Conservation (phyloP, 1,140 invertebrate genomes). For the Diabrotica undecimpunctata region DNA sequence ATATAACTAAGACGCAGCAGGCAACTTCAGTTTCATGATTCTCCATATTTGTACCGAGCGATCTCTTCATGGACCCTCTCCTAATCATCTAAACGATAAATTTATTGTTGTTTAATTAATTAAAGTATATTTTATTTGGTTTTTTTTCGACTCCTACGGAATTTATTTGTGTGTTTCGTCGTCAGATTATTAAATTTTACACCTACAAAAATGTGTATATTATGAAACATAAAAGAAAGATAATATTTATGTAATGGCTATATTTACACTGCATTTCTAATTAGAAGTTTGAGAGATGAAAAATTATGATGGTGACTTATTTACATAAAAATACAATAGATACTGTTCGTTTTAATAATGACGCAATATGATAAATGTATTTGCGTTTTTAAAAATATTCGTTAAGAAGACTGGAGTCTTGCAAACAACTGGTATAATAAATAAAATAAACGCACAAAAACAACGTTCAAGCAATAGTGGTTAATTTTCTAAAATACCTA, state of each 20-base stretch:
- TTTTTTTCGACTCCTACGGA: not conserved
- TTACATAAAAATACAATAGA: too few relatives aligned
- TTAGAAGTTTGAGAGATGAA: not conserved
- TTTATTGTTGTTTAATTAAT: conserved; percentile 3
- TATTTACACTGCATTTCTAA: conserved; percentile 4
- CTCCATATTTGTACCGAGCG: not conserved
- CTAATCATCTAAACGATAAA: not conserved
- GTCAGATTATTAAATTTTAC: not conserved
- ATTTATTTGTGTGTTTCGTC: not conserved
- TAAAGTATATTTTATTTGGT: not conserved
- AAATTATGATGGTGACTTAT: too few relatives aligned
- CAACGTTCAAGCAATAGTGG: too few relatives aligned
- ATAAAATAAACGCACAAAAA: too few relatives aligned
- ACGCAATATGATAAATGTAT: too few relatives aligned
- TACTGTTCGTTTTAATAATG: too few relatives aligned
- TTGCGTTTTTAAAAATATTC: too few relatives aligned
- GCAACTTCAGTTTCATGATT: not conserved
- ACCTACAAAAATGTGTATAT: conserved; percentile 1
- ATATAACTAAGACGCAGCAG: not conserved
- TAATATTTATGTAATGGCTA: conserved; percentile 2
- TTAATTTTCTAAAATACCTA: too few relatives aligned
- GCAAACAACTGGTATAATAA: too few relatives aligned
- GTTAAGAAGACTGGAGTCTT: too few relatives aligned
- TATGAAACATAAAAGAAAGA: not conserved
- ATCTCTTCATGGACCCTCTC: not conserved